Evolutionary conservation across 2,113 vertebrate species (phyloP).

Genomic region (Macrotus californicus): DNA sequence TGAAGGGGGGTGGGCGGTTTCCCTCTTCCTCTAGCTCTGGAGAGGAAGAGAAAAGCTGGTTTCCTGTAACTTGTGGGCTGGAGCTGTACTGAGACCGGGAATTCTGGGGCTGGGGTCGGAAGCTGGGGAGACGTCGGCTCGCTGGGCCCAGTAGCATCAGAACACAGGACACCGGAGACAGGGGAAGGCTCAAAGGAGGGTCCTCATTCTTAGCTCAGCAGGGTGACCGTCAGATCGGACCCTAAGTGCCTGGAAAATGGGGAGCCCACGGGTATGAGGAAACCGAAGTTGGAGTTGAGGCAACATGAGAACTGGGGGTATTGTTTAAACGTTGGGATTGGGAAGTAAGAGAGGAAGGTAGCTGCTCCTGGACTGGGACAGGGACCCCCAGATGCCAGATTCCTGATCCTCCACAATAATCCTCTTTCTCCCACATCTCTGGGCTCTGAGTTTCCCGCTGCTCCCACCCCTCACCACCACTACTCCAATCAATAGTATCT

Average conservation of each 20-base stretch:
- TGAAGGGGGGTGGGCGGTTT: slow-evolving; percentile 61
- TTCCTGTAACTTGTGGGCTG: slow-evolving; percentile 69
- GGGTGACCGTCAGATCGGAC: neutral
- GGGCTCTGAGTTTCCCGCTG: neutral
- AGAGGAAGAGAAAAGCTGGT: slow-evolving; percentile 72
- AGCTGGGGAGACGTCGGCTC: neutral
- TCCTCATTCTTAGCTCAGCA: neutral
- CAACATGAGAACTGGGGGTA: neutral
- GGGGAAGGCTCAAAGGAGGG: neutral
- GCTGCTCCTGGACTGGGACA: neutral
- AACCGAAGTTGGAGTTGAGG: neutral
- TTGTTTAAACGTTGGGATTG: neutral
- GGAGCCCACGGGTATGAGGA: neutral
- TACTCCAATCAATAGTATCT: neutral
- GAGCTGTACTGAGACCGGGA: slow-evolving; percentile 34
- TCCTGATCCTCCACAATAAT: neutral
- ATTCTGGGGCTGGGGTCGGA: slow-evolving; percentile 43
- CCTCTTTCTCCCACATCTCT: neutral
- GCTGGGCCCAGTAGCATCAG: neutral
- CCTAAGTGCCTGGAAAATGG: neutral
- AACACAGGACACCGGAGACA: neutral
- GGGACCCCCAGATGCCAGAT: neutral
- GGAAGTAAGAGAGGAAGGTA: neutral
- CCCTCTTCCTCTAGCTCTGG: slow-evolving; percentile 68
- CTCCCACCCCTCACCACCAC: neutral